These are phyloP conservation scores for Drosophila lacteicornis DNA, from an alignment of 1,140 invertebrate genomes.

Conservation along the genomic window DNA sequence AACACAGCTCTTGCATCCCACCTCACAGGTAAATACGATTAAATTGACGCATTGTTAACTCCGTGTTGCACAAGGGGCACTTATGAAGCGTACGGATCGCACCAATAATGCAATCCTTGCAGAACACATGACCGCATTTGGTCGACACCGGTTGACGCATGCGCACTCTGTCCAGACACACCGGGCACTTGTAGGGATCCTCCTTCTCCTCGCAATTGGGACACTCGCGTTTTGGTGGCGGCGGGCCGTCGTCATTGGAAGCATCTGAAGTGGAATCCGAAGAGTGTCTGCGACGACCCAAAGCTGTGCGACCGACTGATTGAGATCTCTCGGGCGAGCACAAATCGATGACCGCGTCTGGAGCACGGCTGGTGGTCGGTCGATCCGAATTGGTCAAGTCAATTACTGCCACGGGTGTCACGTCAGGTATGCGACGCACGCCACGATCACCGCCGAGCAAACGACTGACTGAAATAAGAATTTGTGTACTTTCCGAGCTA, in stretches of 20 bases:
- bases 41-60: constrained; percentile 17
- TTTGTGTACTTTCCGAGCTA: neutral
- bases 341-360: constrained; percentile 41
- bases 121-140: constrained; percentile 67
- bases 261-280: no score
- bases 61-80: constrained; percentile 65
- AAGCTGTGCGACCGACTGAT: no score
- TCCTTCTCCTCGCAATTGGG: neutral
- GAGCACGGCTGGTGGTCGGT: neutral
- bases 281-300: neutral
- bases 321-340: constrained; percentile 21
- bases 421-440: neutral
- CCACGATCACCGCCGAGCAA: constrained; percentile 13
- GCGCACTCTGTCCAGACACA: constrained; percentile 52
- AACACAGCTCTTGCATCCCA: neutral
- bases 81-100: constrained; percentile 41
- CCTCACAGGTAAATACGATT: constrained; percentile 55
- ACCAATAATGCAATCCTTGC: constrained; percentile 38
- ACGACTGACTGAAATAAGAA: constrained; percentile 20
- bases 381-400: constrained; percentile 34
- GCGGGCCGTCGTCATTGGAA: neutral
- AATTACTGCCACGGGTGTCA: constrained; percentile 45
- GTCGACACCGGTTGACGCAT: constrained; percentile 49
- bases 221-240: constrained; percentile 26
- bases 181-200: constrained; percentile 57